Evolutionary conservation across 1,140 invertebrate genomes (phyloP).

Genomic region (Heliothis subflexa): DNA sequence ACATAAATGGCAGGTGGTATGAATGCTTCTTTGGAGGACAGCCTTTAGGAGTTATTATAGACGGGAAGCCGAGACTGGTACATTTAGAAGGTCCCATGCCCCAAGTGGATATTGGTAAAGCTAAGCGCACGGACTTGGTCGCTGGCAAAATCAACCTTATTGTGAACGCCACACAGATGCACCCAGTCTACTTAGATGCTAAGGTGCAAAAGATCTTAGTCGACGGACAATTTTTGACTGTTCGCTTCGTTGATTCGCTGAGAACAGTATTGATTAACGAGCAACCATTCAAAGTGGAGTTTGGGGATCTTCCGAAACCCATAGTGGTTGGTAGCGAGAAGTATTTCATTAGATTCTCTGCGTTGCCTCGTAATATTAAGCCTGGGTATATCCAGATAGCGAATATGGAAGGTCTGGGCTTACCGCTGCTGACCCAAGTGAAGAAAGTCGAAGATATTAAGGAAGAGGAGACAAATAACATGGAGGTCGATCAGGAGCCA

Average conservation of each 20-base stretch:
- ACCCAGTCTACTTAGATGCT: conserved; percentile 94
- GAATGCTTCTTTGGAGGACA: conserved; percentile 97
- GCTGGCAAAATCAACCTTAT: conserved; percentile 94
- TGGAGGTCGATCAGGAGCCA: conserved; percentile 63
- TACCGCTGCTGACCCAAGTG: conserved; percentile 38
- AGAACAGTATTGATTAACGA: conserved; percentile 94
- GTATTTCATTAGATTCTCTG: conserved; percentile 92
- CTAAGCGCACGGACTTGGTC: conserved; percentile 91
- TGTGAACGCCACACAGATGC: conserved; percentile 91
- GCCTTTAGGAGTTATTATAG: conserved; percentile 93
- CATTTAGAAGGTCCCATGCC: conserved; percentile 95
- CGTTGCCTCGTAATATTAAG: conserved; percentile 91
- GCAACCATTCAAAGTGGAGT: conserved; percentile 93
- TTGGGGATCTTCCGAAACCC: conserved; percentile 96
- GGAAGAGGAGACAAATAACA: conserved; percentile 45
- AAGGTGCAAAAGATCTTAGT: conserved; percentile 94
- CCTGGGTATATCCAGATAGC: conserved; percentile 90
- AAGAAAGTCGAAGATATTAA: conserved; percentile 43
- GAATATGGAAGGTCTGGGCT: conserved; percentile 88
- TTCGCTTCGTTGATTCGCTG: conserved; percentile 93
- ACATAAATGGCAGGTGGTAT: conserved; percentile 94
- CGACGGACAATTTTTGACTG: conserved; percentile 90
- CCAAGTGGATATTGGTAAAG: conserved; percentile 91
- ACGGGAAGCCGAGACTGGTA: conserved; percentile 91
- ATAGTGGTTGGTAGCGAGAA: conserved; percentile 92